These are phyloP conservation scores for Xiphorhynchus erythropygius DNA, from an alignment of 2,797 vertebrate genomes.

Conservation along the genomic window DNA sequence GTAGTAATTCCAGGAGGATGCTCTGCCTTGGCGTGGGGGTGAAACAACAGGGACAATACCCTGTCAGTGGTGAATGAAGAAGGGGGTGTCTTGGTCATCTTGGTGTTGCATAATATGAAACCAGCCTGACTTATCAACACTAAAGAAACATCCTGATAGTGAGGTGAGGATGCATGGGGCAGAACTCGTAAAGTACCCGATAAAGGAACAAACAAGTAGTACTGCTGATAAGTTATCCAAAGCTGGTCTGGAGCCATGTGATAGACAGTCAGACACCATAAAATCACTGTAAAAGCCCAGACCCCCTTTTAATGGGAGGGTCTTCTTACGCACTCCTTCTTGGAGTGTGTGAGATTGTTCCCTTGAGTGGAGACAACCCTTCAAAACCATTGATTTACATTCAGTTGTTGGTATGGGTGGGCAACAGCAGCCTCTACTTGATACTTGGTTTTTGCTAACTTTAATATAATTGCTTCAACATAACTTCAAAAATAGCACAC, in stretches of 20 bases:
- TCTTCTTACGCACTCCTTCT: not conserved
- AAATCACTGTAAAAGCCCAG: not conserved
- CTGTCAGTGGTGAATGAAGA: not conserved
- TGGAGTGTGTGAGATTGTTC: not conserved
- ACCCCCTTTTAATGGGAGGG: not conserved
- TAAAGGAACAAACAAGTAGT: not conserved
- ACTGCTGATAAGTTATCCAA: not conserved
- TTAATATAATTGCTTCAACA: accelerated
- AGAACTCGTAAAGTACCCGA: not conserved
- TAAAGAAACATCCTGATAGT: not conserved
- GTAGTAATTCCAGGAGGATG: not conserved
- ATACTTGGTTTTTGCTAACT: not conserved
- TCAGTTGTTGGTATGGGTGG: too few species aligned
- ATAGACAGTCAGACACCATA: too few species aligned
- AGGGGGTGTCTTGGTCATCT: accelerated
- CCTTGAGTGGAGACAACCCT: not conserved
- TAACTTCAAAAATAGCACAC: not conserved
- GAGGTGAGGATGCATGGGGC: not conserved
- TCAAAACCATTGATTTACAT: not conserved
- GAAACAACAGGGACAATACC: accelerated
- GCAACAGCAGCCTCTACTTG: not conserved
- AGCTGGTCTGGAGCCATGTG: not conserved
- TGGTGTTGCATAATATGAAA: not conserved
- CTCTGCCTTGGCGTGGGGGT: not conserved
- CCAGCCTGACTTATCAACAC: not conserved